Evolutionary conservation across 2,888 invertebrate genomes (phyloP).

Genomic region (Melanchra persicariae): DNA sequence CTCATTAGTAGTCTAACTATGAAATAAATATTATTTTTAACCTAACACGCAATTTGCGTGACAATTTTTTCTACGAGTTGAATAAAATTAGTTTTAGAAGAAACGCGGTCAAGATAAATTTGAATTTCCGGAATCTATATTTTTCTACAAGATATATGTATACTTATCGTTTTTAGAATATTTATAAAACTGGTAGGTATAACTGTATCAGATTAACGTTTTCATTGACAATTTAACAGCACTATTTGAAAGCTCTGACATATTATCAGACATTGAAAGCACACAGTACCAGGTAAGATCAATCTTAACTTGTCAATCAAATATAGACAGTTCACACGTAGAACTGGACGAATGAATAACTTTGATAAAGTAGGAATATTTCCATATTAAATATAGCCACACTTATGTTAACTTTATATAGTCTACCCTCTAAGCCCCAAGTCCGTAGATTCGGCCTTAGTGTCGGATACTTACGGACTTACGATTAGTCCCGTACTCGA

Average conservation of each 20-base stretch:
- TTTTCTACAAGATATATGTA: not conserved
- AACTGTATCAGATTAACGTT: not conserved
- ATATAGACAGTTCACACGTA: conserved; percentile 37
- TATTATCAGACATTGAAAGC: conserved; percentile 35
- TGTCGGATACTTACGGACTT: too few relatives aligned
- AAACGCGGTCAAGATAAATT: conserved; percentile 31
- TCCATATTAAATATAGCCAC: not conserved
- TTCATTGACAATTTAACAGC: conserved; percentile 1
- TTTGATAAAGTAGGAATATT: conserved; percentile 30
- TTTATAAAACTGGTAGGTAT: not conserved
- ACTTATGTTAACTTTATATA: not conserved
- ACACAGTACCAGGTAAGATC: conserved; percentile 42
- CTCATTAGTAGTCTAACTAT: conserved; percentile 21
- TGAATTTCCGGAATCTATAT: conserved; percentile 18
- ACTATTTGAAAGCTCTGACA: conserved; percentile 2
- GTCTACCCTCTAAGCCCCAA: too few relatives aligned
- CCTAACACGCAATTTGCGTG: not conserved
- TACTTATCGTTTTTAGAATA: not conserved
- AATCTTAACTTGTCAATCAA: conserved; percentile 68
- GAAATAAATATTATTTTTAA: conserved; percentile 19
- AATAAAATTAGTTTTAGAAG: conserved; percentile 11
- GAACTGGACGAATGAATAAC: conserved; percentile 14
- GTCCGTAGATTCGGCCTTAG: too few relatives aligned
- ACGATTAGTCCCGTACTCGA: too few relatives aligned
- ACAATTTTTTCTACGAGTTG: conserved; percentile 12